phyloP scores from a whole-genome alignment of 2,888 invertebrate genomes.

The Tipula helvola region DNA sequence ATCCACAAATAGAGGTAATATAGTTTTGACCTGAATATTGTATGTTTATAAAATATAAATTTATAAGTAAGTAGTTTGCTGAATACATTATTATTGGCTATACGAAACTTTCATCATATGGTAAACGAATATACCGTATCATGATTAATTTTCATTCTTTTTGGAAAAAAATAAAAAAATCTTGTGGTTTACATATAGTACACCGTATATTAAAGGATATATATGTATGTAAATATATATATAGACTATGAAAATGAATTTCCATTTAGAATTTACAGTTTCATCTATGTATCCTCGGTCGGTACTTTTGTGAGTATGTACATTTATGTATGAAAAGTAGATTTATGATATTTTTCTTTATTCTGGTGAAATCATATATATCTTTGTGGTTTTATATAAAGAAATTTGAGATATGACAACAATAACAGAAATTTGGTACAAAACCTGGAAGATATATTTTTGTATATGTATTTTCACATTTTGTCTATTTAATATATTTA shows the following conservation, averaged over 20 bases:
- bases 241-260: not conserved
- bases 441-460: not conserved
- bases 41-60: not conserved
- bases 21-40: not conserved
- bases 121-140: not conserved
- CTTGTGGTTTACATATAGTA: not conserved
- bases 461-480: not conserved
- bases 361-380: not conserved
- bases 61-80: not conserved
- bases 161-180: not conserved
- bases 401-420: not conserved
- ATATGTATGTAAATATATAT: not conserved
- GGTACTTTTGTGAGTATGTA: not conserved
- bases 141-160: not conserved
- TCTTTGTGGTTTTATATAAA: not conserved
- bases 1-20: not conserved
- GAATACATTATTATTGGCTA: not conserved
- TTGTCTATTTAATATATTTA: not conserved
- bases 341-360: not conserved
- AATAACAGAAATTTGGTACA: not conserved
- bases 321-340: not conserved
- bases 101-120: not conserved
- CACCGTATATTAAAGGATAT: not conserved
- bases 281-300: not conserved
- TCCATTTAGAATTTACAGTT: not conserved